Evolutionary conservation across 2,113 vertebrate species (phyloP).

Genomic region (Amia ocellicauda): DNA sequence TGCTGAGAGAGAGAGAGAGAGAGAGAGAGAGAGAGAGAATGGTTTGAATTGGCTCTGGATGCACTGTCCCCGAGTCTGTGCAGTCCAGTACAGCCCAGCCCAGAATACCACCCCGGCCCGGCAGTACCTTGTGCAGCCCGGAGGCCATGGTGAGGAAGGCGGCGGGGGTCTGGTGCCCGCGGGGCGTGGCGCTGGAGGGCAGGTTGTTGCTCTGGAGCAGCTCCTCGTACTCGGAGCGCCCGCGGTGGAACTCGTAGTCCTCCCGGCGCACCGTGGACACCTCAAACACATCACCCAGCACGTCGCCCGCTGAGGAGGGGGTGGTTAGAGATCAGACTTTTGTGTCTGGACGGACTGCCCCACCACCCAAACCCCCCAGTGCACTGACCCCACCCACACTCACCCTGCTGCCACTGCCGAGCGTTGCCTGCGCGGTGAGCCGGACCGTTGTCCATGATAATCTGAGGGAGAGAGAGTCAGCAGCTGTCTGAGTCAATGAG

Average conservation of each 20-base stretch:
- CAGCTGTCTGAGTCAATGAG: too few species aligned
- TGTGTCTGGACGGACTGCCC: not conserved
- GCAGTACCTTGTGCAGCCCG: constrained; percentile 66
- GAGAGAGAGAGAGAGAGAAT: not conserved
- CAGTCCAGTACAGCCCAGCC: not conserved
- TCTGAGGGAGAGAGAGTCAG: constrained; percentile 42
- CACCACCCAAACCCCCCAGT: not conserved
- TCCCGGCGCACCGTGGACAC: constrained; percentile 70
- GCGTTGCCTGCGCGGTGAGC: constrained; percentile 53
- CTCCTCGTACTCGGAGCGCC: constrained; percentile 75
- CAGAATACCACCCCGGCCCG: not conserved
- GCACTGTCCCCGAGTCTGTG: too few species aligned
- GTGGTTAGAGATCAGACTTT: not conserved
- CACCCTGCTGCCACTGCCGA: constrained; percentile 66
- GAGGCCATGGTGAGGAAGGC: constrained; percentile 77
- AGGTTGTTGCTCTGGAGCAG: constrained; percentile 72
- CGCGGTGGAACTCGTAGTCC: constrained; percentile 73
- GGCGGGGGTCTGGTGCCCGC: constrained; percentile 70
- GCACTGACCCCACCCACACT: not conserved
- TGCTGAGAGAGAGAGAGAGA: constrained; percentile 41
- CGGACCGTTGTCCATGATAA: constrained; percentile 74
- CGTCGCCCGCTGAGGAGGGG: constrained; percentile 57
- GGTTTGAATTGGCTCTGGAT: not conserved
- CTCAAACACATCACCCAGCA: constrained; percentile 69
- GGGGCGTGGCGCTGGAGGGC: constrained; percentile 64